Evolutionary conservation across 2,888 invertebrate species (phyloP).

Genomic region (Chloroclystis v-ata): DNA sequence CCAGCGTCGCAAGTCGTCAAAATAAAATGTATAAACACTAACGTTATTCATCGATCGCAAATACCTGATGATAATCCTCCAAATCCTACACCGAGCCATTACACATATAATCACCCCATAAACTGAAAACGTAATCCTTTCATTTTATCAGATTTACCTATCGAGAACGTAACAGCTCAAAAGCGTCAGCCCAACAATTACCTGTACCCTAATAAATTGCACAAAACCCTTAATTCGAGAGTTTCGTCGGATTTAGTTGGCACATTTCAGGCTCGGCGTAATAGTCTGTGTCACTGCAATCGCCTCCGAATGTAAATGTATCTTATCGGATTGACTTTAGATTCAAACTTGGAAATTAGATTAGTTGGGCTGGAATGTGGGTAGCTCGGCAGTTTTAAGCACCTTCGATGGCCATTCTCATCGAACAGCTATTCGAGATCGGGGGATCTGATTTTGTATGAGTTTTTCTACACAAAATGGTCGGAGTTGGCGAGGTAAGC

Average conservation of each 20-base stretch:
- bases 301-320: neutral
- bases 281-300: conserved; percentile 9
- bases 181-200: conserved; percentile 34
- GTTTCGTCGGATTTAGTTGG: conserved; percentile 41
- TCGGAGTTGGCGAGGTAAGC: neutral
- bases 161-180: conserved; percentile 30
- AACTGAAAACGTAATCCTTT: conserved; percentile 10
- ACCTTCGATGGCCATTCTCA: neutral
- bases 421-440: neutral
- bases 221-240: conserved; percentile 48
- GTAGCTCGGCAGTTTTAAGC: neutral
- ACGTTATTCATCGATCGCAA: too few relatives aligned
- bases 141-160: conserved; percentile 18
- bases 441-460: neutral
- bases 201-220: conserved; percentile 46
- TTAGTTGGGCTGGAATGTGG: conserved; percentile 2
- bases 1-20: too few relatives aligned
- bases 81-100: neutral
- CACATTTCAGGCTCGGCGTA: conserved; percentile 33
- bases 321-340: neutral
- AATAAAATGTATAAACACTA: too few relatives aligned
- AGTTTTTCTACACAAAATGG: neutral
- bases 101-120: conserved; percentile 5
- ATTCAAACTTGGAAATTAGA: conserved; percentile 1
- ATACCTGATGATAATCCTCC: neutral